Evolutionary conservation across 2,888 invertebrate species (phyloP).

Genomic region (Eupithecia inturbata): DNA sequence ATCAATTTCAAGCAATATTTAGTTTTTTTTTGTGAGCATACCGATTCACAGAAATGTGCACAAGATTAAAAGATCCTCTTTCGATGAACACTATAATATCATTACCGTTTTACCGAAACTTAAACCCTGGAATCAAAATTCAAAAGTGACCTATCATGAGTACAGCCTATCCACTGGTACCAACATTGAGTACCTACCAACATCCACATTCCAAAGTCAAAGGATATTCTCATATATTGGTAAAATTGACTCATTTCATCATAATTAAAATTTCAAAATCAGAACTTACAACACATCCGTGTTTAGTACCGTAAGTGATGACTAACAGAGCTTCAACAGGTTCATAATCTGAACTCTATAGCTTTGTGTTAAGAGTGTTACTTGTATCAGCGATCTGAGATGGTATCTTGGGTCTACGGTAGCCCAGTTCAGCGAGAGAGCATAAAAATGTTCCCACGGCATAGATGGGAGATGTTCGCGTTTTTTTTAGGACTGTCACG

Average conservation of each 20-base stretch:
- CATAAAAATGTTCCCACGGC: slow-evolving; percentile 80
- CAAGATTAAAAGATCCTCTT: background rate
- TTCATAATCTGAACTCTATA: slow-evolving; percentile 27
- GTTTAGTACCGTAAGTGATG: slow-evolving; percentile 50
- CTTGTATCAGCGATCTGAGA: slow-evolving; percentile 74
- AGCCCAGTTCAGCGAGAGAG: slow-evolving; percentile 75
- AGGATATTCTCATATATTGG: background rate
- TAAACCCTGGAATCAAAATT: background rate
- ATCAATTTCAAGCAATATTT: slow-evolving; percentile 23
- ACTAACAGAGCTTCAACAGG: slow-evolving; percentile 48
- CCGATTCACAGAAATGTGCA: background rate
- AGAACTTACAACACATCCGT: slow-evolving; percentile 38
- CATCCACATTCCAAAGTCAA: background rate
- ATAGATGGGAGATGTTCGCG: slow-evolving; percentile 52
- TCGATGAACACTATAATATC: background rate
- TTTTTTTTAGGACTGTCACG: slow-evolving; percentile 44
- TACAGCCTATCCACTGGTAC: background rate
- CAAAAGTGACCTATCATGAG: background rate
- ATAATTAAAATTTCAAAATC: slow-evolving; percentile 25
- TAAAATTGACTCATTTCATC: slow-evolving; percentile 47
- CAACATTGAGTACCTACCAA: background rate
- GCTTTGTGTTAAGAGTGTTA: slow-evolving; percentile 37
- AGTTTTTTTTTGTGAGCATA: background rate
- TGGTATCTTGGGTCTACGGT: slow-evolving; percentile 73
- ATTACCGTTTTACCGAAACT: no score